Base-by-base conservation (phyloP, 1,140 invertebrate genomes). In the Latrodectus geometricus region DNA sequence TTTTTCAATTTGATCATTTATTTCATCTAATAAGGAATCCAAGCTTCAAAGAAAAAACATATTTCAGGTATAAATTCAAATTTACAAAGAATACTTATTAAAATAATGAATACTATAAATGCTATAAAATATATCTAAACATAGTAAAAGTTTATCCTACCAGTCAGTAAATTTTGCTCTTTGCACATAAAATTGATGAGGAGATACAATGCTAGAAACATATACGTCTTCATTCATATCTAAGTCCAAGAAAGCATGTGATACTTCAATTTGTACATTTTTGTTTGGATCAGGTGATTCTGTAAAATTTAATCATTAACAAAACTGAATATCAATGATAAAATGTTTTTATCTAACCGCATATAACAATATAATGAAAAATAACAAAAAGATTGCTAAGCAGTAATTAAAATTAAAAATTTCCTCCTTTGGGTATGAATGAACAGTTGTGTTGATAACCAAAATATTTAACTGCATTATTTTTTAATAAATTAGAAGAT, bases 121-220 rank as follows among this genome's bases (percentile, higher is more conserved):
- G 35, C 5, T 35, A 35, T 35, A 35, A 35, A 35, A 35, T 35
- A 35, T 35, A 35, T 35, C 5, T 35, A 5, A 35, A 35, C 35
- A 35, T 35, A 35, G 35, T 35, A 35, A 35, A 21, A 21, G 4
- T 17, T 48, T 35, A 35, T 35, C 35, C 56, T 61, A 86, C 83
- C 83, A 86, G 14, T 78, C 50, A 21, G 61, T 23, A 78, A 87
- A 87, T 49, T 80, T 80, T 17, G 17, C 61, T 80, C 77, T 65
- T 52, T 87, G 85, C 0, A 87, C 78, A 75, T 80, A 87, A 14
- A 87, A 65, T 48, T 68, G 70, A 35, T 87, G 54, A 56, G 85
- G 85, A 66, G 77, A 80, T 17, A 80, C 61, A 11, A 87, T 69
- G 74, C 56, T 66, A 21, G 70, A 87, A 23, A 87, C 77, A 81